Evolutionary conservation across 2,797 vertebrate genomes (phyloP).

Genomic region (Syndactyla subalaris): DNA sequence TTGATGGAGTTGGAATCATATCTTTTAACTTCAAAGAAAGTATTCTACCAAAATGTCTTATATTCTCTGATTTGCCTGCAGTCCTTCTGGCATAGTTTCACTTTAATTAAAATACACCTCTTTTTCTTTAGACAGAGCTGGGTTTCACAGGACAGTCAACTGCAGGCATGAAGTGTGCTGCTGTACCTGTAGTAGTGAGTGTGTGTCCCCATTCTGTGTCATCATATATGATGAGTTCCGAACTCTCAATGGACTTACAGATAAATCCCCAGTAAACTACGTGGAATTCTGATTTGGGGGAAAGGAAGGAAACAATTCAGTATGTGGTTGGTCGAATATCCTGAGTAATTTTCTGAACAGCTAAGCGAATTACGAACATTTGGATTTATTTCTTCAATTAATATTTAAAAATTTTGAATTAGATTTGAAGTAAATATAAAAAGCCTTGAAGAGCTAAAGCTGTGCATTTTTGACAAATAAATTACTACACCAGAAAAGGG

Average conservation of each 20-base stretch:
- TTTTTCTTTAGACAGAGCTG: background rate
- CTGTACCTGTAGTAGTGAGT: background rate
- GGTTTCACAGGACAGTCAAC: background rate
- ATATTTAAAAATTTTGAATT: background rate
- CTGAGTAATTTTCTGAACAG: background rate
- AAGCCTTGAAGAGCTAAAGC: background rate
- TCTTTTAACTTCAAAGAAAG: background rate
- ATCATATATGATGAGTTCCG: background rate
- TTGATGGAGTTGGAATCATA: background rate
- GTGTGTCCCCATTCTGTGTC: background rate
- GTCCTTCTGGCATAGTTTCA: background rate
- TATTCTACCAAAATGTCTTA: background rate
- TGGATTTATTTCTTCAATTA: background rate
- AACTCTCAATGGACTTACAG: background rate
- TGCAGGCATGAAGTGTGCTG: background rate
- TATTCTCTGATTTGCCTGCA: background rate
- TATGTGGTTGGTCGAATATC: background rate
- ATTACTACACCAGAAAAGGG: background rate
- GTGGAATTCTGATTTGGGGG: background rate
- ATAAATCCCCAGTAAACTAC: background rate
- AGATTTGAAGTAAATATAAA: background rate
- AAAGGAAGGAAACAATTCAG: background rate
- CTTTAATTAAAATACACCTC: background rate
- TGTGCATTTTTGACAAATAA: background rate
- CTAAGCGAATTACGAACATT: background rate